Evolutionary conservation across 2,888 invertebrate genomes (phyloP).

Genomic region (Hydropsyche betteni): DNA sequence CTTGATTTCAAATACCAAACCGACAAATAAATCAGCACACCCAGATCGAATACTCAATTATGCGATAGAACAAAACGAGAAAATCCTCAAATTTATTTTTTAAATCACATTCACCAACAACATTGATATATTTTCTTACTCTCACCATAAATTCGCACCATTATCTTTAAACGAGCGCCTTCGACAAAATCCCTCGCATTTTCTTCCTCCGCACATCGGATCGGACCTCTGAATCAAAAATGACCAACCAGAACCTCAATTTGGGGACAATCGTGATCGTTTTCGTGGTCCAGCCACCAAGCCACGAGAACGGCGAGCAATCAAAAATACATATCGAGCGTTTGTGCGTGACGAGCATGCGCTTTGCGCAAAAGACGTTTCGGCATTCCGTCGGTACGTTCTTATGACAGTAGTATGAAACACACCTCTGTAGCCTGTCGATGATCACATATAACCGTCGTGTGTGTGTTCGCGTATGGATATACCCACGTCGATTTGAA

Average conservation of each 20-base stretch:
- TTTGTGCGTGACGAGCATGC: slow-evolving; percentile 36
- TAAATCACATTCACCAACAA: too few species aligned
- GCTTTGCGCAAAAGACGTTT: slow-evolving; percentile 4
- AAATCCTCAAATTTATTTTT: too few species aligned
- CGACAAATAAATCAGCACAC: too few species aligned
- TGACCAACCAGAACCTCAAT: slow-evolving; percentile 33
- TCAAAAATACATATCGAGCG: slow-evolving; percentile 49
- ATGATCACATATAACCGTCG: slow-evolving; percentile 1
- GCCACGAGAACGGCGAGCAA: slow-evolving; percentile 45
- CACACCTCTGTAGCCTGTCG: not conserved
- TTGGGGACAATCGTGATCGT: slow-evolving; percentile 4
- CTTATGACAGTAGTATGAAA: not conserved
- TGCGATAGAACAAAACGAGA: too few species aligned
- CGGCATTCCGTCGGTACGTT: not conserved
- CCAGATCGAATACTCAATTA: too few species aligned
- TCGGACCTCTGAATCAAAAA: slow-evolving; percentile 29
- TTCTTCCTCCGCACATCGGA: not conserved
- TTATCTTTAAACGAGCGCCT: too few species aligned
- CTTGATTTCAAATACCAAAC: too few species aligned
- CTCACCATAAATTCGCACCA: too few species aligned
- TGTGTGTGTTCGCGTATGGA: too few species aligned
- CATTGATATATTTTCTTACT: too few species aligned
- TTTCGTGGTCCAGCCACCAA: slow-evolving; percentile 21
- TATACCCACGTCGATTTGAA: slow-evolving; percentile 1
- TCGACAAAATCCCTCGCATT: too few species aligned